A percentile compares a stretch with the other conserved stretches of the same genome.
Conservation (phyloP, 2,888 invertebrate species). For the Anticlea derivata region DNA sequence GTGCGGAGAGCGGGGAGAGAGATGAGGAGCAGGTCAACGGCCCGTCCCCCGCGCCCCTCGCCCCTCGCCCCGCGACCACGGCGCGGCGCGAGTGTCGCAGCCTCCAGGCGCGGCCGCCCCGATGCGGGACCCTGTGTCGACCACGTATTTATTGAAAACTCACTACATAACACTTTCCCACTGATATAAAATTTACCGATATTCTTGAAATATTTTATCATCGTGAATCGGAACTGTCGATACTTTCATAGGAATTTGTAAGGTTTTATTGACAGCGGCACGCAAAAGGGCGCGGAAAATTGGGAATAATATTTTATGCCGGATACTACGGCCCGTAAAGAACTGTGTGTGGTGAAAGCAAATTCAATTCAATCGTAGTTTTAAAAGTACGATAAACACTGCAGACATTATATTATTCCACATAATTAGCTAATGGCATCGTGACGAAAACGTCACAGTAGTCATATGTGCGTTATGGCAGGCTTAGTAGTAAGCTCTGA, state of each 20-base stretch:
- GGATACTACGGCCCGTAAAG: slow-evolving; percentile 26
- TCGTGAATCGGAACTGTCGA: slow-evolving; percentile 35
- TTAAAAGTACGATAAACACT: slow-evolving; percentile 4
- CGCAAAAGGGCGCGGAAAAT: slow-evolving; percentile 33
- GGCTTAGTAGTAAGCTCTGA: neutral
- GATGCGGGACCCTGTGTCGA: slow-evolving; percentile 45
- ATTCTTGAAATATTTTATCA: slow-evolving; percentile 38
- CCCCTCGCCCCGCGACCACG: slow-evolving; percentile 42
- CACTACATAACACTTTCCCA: slow-evolving; percentile 43
- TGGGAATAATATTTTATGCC: slow-evolving; percentile 36
- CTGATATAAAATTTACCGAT: slow-evolving; percentile 45
- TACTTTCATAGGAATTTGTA: slow-evolving; percentile 34
- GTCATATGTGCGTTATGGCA: neutral
- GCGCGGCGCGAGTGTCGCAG: slow-evolving; percentile 42
- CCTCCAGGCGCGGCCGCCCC: slow-evolving; percentile 36
- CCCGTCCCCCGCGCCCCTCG: slow-evolving; percentile 42
- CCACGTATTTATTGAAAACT: slow-evolving; percentile 53
- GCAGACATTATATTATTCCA: slow-evolving; percentile 1
- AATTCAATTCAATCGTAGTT: slow-evolving; percentile 28
- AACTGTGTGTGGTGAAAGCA: slow-evolving; percentile 28
- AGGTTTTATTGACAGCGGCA: slow-evolving; percentile 38
- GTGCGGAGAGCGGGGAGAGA: slow-evolving; percentile 48
- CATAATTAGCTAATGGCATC: slow-evolving; percentile 12
- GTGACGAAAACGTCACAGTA: slow-evolving; percentile 1
- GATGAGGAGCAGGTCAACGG: slow-evolving; percentile 69